Evolutionary conservation across 2,797 vertebrate genomes (phyloP).

Genomic region (Xiphophorus birchmanni): DNA sequence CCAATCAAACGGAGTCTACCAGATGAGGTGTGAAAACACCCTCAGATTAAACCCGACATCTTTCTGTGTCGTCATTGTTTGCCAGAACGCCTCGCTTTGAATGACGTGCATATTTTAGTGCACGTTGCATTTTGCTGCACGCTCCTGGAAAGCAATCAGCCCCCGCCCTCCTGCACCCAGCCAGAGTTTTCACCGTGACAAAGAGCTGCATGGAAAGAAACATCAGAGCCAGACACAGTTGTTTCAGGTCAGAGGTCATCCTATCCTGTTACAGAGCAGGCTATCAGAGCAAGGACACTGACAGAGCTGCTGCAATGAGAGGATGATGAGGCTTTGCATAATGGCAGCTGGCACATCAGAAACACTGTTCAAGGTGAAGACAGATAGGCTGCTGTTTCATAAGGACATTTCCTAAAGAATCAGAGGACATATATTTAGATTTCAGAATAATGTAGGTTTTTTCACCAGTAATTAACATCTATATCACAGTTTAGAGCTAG

Average conservation of each 20-base stretch:
- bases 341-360: conserved; percentile 16
- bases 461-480: neutral
- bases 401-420: neutral
- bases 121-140: neutral
- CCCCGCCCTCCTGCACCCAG: neutral
- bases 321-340: conserved; percentile 14
- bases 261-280: conserved; percentile 39
- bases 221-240: conserved; percentile 16
- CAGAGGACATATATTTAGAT: neutral
- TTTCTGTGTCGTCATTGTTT: neutral
- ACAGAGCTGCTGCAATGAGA: conserved; percentile 9
- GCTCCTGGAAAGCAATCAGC: neutral
- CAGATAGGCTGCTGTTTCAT: neutral
- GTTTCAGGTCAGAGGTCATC: conserved; percentile 36
- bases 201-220: conserved; percentile 13
- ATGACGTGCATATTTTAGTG: neutral
- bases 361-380: conserved; percentile 35
- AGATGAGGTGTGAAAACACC: neutral
- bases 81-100: neutral
- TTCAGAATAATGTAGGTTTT: neutral
- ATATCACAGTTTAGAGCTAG: neutral
- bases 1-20: too few relatives aligned
- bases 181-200: conserved; percentile 10
- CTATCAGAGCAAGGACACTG: conserved; percentile 22
- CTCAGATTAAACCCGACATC: neutral